Evolutionary conservation across 2,888 invertebrate species (phyloP).

Genomic region (Himalopsyche anomala): DNA sequence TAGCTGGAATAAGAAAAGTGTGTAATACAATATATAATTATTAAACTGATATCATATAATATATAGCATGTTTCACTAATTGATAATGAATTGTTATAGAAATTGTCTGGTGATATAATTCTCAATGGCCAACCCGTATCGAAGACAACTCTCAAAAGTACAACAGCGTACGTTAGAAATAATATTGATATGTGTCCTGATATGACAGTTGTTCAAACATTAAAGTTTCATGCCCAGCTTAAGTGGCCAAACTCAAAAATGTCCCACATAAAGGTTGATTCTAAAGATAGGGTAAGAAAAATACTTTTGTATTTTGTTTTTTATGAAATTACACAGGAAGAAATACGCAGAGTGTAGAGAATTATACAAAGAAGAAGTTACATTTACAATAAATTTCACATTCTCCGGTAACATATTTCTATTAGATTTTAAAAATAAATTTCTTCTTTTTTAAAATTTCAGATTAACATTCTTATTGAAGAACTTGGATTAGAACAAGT

Average conservation of each 20-base stretch:
- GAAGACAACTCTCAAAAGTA: slow-evolving; percentile 81
- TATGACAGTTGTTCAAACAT: slow-evolving; percentile 93
- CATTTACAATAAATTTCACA: no score
- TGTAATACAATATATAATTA: not conserved
- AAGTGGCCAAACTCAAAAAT: slow-evolving; percentile 80
- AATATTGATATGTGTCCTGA: slow-evolving; percentile 88
- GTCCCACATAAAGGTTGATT: slow-evolving; percentile 82
- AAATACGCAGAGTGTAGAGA: no score
- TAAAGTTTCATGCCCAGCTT: slow-evolving; percentile 89
- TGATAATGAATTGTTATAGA: slow-evolving; percentile 68
- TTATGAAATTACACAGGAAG: no score
- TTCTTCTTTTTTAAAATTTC: slow-evolving; percentile 67
- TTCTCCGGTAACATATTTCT: no score
- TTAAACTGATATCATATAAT: not conserved
- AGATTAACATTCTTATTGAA: slow-evolving; percentile 93
- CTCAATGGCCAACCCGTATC: slow-evolving; percentile 91
- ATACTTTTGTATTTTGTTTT: no score
- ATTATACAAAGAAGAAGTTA: no score
- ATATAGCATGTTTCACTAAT: slow-evolving; percentile 7
- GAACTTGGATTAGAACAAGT: slow-evolving; percentile 94
- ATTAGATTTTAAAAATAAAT: not conserved
- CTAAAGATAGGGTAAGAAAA: slow-evolving; percentile 82
- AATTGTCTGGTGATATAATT: slow-evolving; percentile 86
- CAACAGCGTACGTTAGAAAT: slow-evolving; percentile 86
- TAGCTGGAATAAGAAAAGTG: slow-evolving; percentile 84